Percentiles rank a stretch among this genome's conserved stretches.
Evolutionary conservation across 92 coral and sea anemone genomes (phyloP).

Genomic region (Paragorgia papillata): DNA sequence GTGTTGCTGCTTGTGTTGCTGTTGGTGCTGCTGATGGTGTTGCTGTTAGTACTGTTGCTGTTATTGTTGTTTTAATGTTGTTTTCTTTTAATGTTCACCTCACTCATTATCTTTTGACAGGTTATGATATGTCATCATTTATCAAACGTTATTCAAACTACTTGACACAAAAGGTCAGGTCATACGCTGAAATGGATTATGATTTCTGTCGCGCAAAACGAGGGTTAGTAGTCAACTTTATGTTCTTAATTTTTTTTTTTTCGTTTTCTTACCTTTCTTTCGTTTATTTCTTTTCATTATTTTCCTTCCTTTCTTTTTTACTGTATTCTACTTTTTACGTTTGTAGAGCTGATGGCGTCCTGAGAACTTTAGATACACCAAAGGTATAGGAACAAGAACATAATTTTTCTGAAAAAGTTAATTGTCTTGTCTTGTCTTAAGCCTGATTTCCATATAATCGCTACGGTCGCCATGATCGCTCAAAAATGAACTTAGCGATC

Average conservation of each 20-base stretch:
- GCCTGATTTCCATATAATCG: too few relatives aligned
- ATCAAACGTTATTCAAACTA: constrained; percentile 83
- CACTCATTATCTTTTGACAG: constrained; percentile 35
- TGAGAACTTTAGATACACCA: constrained; percentile 75
- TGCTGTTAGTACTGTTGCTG: background rate
- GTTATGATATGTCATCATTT: constrained; percentile 97
- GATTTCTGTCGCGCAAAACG: constrained; percentile 93
- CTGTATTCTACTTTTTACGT: background rate
- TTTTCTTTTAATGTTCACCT: constrained; percentile 6
- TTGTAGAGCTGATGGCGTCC: constrained; percentile 82
- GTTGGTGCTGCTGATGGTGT: background rate
- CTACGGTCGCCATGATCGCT: too few relatives aligned
- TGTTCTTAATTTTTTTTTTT: background rate
- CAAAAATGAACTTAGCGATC: too few relatives aligned
- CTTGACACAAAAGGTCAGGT: constrained; percentile 77
- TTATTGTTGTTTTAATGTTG: background rate
- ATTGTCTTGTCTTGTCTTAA: too few relatives aligned
- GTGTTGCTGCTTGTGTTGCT: background rate
- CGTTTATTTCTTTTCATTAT: background rate
- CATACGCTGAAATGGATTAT: constrained; percentile 89
- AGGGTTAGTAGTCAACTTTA: constrained; percentile 66
- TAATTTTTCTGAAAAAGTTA: background rate
- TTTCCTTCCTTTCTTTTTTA: background rate
- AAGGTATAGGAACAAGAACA: constrained; percentile 60
- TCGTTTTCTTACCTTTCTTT: background rate